Conservation (phyloP, 2,888 invertebrate genomes). For the Ptilodon capucinus region DNA sequence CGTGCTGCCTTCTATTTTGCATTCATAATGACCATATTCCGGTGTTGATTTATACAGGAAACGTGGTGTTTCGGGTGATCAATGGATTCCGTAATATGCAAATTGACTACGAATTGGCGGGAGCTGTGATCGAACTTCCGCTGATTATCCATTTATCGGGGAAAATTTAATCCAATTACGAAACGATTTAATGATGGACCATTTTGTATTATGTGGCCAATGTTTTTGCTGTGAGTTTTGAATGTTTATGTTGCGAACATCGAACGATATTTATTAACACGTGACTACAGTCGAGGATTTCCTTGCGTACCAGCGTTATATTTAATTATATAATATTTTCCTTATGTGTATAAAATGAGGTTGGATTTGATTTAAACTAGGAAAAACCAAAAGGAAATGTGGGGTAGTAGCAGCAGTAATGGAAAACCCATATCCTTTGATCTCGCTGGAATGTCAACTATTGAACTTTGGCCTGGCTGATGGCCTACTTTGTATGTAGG, state of each 20-base stretch:
- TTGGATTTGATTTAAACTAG: too few species aligned
- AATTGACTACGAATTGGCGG: constrained; percentile 32
- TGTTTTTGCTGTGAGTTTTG: constrained; percentile 8
- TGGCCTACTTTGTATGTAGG: too few species aligned
- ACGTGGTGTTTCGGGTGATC: constrained; percentile 45
- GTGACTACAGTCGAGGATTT: too few species aligned
- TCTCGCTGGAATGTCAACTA: too few species aligned
- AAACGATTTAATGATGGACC: constrained; percentile 11
- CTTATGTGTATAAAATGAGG: too few species aligned
- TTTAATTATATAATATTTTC: too few species aligned
- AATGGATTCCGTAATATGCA: constrained; percentile 38
- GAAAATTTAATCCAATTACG: constrained; percentile 27
- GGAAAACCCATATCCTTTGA: too few species aligned
- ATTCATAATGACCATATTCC: constrained; percentile 50
- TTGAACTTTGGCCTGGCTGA: too few species aligned
- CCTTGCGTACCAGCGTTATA: too few species aligned
- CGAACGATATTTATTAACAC: too few species aligned
- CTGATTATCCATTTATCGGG: constrained; percentile 35
- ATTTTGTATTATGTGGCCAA: not conserved
- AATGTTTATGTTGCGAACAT: constrained; percentile 13
- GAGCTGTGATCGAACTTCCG: constrained; percentile 48
- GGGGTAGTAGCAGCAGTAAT: too few species aligned
- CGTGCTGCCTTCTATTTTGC: constrained; percentile 52
- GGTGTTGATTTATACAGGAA: constrained; percentile 55
- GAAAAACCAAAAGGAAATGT: too few species aligned